Conservation (phyloP, 2,797 vertebrate species). For the Dendrocincla tyrannina region DNA sequence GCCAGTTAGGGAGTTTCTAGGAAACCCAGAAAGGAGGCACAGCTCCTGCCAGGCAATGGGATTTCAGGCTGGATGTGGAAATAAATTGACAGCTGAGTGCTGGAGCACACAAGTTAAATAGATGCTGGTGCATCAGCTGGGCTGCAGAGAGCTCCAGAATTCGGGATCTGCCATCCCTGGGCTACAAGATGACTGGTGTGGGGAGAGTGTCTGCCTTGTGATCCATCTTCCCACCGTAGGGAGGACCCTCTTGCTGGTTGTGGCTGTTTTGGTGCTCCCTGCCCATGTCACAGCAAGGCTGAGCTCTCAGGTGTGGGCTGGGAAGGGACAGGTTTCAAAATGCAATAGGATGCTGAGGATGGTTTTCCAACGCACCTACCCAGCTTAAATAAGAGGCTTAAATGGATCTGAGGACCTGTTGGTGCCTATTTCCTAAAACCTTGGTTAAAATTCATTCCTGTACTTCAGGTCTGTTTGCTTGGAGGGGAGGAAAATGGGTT, state of each 20-base stretch:
- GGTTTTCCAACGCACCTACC: neutral
- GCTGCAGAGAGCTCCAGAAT: neutral
- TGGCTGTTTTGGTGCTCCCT: neutral
- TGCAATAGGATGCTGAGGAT: accelerated
- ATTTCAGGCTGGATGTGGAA: neutral
- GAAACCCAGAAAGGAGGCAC: neutral
- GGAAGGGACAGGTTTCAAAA: neutral
- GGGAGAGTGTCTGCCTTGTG: accelerated
- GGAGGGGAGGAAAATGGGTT: neutral
- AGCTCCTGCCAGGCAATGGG: neutral
- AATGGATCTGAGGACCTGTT: neutral
- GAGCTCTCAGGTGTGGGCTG: neutral
- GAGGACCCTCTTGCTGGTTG: accelerated
- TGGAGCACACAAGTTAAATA: neutral
- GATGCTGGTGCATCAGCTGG: neutral
- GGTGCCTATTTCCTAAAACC: neutral
- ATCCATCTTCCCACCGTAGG: accelerated
- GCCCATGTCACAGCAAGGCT: neutral
- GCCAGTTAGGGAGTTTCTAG: neutral
- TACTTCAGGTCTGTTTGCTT: neutral
- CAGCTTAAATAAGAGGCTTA: neutral
- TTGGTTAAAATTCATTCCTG: neutral
- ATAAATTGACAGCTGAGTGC: neutral
- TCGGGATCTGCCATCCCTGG: neutral
- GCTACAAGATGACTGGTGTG: accelerated